Percentiles rank a stretch among this genome's conserved stretches.
These are phyloP conservation scores for Pecten maximus DNA, from an alignment of 2,888 invertebrate genomes.

Conservation along the genomic window DNA sequence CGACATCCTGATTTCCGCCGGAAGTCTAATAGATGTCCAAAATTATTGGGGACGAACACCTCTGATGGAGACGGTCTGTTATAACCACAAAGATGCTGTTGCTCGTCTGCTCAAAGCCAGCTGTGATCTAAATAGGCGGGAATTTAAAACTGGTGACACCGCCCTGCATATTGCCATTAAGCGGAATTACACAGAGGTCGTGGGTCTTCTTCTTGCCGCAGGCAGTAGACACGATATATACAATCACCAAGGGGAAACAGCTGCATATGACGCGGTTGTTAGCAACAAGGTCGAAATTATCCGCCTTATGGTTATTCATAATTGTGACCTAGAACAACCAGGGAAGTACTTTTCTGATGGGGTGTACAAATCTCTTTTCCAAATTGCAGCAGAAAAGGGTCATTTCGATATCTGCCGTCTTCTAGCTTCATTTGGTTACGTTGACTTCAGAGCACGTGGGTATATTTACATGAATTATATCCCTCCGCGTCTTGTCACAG, in stretches of 20 bases:
- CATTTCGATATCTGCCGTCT: slow-evolving; percentile 80
- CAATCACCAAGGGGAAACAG: slow-evolving; percentile 82
- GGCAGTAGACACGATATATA: slow-evolving; percentile 80
- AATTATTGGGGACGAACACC: slow-evolving; percentile 82
- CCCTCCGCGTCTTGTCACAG: slow-evolving; percentile 72
- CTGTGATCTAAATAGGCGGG: slow-evolving; percentile 81
- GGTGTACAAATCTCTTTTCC: slow-evolving; percentile 78
- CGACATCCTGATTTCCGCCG: slow-evolving; percentile 78
- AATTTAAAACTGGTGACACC: slow-evolving; percentile 82
- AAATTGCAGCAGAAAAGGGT: slow-evolving; percentile 80
- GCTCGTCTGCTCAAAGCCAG: slow-evolving; percentile 75
- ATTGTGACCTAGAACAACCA: slow-evolving; percentile 81
- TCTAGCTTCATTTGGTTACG: slow-evolving; percentile 78
- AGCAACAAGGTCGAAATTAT: slow-evolving; percentile 81
- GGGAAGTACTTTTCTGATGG: slow-evolving; percentile 80
- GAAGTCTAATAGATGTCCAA: slow-evolving; percentile 80
- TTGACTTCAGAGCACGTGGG: slow-evolving; percentile 75
- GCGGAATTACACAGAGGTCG: slow-evolving; percentile 81
- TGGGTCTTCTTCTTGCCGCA: slow-evolving; percentile 78
- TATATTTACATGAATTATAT: slow-evolving; percentile 75
- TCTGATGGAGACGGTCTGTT: slow-evolving; percentile 82
- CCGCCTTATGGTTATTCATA: slow-evolving; percentile 79
- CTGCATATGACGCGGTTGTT: slow-evolving; percentile 80
- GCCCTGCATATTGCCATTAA: slow-evolving; percentile 81
- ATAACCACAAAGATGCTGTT: slow-evolving; percentile 81